A percentile compares a stretch with the other conserved stretches of the same genome.
phyloP scores from a whole-genome alignment of 2,113 vertebrate species.

The Salminus brasiliensis region DNA sequence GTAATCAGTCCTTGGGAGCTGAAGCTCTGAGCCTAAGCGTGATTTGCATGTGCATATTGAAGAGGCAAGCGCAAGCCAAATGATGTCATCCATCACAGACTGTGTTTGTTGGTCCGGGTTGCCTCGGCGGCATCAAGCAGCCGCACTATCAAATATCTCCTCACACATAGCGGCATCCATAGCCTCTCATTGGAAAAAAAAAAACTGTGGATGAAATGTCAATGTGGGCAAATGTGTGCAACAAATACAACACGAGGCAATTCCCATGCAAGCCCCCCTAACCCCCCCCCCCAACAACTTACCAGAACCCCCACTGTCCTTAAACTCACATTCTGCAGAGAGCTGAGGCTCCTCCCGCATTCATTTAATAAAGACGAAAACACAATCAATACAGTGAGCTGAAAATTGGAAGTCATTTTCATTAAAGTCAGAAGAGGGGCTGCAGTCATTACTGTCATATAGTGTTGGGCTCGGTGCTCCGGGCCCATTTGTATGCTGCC shows the following conservation, averaged over 20 bases:
- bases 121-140: neutral
- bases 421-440: conserved; percentile 72
- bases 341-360: conserved; percentile 63
- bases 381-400: conserved; percentile 76
- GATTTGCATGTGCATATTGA: conserved; percentile 48
- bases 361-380: conserved; percentile 79
- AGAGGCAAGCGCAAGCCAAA: conserved; percentile 32
- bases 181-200: conserved; percentile 34
- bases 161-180: conserved; percentile 19
- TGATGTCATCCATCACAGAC: conserved; percentile 47
- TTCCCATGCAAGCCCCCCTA: conserved; percentile 34
- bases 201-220: conserved; percentile 31
- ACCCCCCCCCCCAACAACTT: neutral
- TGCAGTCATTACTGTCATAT: conserved; percentile 75
- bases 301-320: neutral
- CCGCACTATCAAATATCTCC: conserved; percentile 31
- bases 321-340: conserved; percentile 58
- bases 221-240: conserved; percentile 26
- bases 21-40: conserved; percentile 6
- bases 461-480: conserved; percentile 60
- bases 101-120: conserved; percentile 16
- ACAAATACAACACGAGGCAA: conserved; percentile 33
- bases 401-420: conserved; percentile 81
- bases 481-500: conserved; percentile 75
- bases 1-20: conserved; percentile 32